Evolutionary conservation across 2,113 vertebrate genomes (phyloP).

Genomic region (Anarhynchus alexandrinus): DNA sequence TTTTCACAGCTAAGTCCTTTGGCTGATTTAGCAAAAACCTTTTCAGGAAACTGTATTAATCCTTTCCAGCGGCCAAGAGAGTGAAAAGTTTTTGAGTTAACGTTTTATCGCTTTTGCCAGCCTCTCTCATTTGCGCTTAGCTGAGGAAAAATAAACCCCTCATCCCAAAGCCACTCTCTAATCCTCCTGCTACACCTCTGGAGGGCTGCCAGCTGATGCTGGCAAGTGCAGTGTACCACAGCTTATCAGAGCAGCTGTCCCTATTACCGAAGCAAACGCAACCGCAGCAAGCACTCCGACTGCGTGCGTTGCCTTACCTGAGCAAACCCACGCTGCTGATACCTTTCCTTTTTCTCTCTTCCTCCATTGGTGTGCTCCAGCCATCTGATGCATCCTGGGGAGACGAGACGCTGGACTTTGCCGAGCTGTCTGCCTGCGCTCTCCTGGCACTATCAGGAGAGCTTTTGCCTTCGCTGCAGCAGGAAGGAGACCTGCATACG

Average conservation of each 20-base stretch:
- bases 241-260: no score
- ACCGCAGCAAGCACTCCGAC: fast-evolving
- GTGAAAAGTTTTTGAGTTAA: background rate
- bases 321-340: background rate
- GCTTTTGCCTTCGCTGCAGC: background rate
- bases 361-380: background rate
- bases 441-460: background rate
- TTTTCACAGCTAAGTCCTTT: background rate
- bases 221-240: background rate
- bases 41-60: background rate
- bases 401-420: background rate
- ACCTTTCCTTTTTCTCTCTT: background rate
- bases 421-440: fast-evolving
- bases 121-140: background rate
- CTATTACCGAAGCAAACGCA: background rate
- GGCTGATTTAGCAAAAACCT: background rate
- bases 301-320: background rate
- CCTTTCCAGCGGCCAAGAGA: background rate
- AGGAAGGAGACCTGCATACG: background rate
- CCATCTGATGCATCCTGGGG: fast-evolving
- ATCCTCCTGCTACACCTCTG: background rate
- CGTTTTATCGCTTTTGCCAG: background rate
- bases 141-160: background rate
- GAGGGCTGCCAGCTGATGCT: background rate
- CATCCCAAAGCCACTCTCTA: background rate